A percentile compares a stretch with the other conserved stretches of the same genome.
phyloP scores from a whole-genome alignment of 2,888 invertebrate species.

The Caenorhabditis wallacei region DNA sequence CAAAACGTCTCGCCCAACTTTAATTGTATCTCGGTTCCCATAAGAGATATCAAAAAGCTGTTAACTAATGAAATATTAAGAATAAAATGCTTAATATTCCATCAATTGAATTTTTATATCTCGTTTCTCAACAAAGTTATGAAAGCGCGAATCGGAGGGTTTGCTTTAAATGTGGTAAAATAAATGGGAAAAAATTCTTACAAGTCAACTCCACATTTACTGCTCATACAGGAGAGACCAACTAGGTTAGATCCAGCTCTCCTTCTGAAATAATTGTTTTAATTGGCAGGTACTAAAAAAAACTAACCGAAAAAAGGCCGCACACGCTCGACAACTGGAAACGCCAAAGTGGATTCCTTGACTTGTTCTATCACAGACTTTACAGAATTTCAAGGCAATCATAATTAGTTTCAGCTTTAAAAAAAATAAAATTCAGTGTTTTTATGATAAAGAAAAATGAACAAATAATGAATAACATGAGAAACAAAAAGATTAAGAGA shows the following conservation, averaged over 20 bases:
- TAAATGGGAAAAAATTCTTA: neutral
- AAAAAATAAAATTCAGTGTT: neutral
- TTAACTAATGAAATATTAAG: too few species aligned
- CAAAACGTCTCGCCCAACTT: too few species aligned
- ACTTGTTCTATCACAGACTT: constrained; percentile 19
- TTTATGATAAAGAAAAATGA: neutral
- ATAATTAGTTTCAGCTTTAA: constrained; percentile 21
- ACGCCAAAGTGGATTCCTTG: constrained; percentile 45
- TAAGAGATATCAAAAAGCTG: too few species aligned
- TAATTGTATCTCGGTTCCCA: too few species aligned
- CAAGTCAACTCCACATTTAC: constrained; percentile 16
- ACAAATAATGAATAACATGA: neutral
- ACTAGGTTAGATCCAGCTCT: constrained; percentile 24
- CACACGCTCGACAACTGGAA: constrained; percentile 44
- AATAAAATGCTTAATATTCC: too few species aligned
- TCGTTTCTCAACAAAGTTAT: too few species aligned
- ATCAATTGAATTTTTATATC: too few species aligned
- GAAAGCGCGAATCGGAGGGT: too few species aligned
- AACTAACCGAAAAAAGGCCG: constrained; percentile 40
- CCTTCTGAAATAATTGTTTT: constrained; percentile 19
- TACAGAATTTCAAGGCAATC: constrained; percentile 23
- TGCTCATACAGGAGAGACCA: constrained; percentile 18
- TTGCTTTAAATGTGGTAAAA: too few species aligned
- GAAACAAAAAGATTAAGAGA: constrained; percentile 11
- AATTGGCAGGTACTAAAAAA: neutral